Base-by-base conservation (phyloP, 1,140 invertebrate genomes). In the Drosophila nigrodunni region DNA sequence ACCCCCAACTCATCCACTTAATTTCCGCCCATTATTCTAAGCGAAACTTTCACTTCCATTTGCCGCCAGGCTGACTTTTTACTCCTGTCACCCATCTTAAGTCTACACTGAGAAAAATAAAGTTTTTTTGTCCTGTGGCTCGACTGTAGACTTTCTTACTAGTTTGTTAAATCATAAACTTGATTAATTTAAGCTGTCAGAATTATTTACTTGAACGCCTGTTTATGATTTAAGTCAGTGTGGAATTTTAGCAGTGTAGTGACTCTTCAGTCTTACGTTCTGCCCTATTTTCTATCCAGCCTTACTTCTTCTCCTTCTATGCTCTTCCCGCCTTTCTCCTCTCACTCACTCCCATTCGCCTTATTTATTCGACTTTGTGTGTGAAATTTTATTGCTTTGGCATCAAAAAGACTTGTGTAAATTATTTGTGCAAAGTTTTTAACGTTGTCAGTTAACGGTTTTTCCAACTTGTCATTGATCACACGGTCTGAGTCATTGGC, bases 1-100 rank as follows among this genome's bases (percentile, higher is more conserved):
- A 21, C 13, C 34, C 13, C 47, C n/a, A n/a, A 6, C 7, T 11
- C 34, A n/a, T 4, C 5, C 15, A 15, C 37, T 55, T 41, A 54
- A 50, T 55, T 37, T 25, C 8, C 39, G 37, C n/a, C 39, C 65
- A 39, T 62, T 55, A 52, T 61, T 65, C 44, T 30, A 67, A 62
- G 69, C 46, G 58, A 88, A 87, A 87, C 73, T 88, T 88, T 87
- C 60, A 66, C 80, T 80, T 87, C 85, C 80, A 88, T 88, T 88
- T 83, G 80, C 83, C 83, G 80, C 83, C 83, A 88, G 67, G 66
- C 69, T 80, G 77, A 80, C 73, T 88, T 82, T 88, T 88, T 61
- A 82, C 66, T 82, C 41, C 71, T 60, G 25, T 30, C 25, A 30
- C 25, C 25, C 25, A 30, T 30, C 3, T 30, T 0, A 4, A 5